Conservation (phyloP, 2,888 invertebrate genomes). For the Furcula furcula region DNA sequence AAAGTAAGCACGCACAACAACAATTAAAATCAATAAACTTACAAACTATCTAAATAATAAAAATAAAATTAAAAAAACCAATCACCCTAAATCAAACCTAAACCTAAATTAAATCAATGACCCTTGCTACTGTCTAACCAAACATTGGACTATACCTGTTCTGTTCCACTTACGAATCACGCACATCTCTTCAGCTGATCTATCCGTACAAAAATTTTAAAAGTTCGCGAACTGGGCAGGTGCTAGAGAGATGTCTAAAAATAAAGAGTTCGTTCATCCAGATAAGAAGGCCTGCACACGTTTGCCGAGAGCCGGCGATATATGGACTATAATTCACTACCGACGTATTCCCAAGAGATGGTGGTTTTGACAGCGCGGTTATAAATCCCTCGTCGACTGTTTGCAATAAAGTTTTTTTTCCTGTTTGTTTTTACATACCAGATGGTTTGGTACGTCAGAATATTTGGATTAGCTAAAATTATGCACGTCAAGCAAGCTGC, state of each 20-base stretch:
- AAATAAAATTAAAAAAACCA: too few relatives aligned
- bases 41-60: too few relatives aligned
- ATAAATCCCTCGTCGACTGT: constrained; percentile 69
- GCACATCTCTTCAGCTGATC: not conserved
- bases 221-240: constrained; percentile 58
- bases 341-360: constrained; percentile 15
- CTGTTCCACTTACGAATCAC: too few relatives aligned
- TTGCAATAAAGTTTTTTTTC: constrained; percentile 59
- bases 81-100: too few relatives aligned
- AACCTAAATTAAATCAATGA: too few relatives aligned
- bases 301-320: constrained; percentile 20
- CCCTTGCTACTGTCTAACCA: too few relatives aligned
- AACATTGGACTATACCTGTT: too few relatives aligned
- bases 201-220: constrained; percentile 14
- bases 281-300: constrained; percentile 39
- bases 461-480: too few relatives aligned
- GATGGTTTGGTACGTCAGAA: too few relatives aligned
- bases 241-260: constrained; percentile 64
- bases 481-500: too few relatives aligned
- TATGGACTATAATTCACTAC: constrained; percentile 20
- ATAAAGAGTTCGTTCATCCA: constrained; percentile 71
- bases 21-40: too few relatives aligned
- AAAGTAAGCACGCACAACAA: too few relatives aligned
- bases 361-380: constrained; percentile 44
- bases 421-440: constrained; percentile 44